Percentiles rank a stretch among this genome's conserved stretches.
Conservation (phyloP, 2,888 invertebrate genomes). For the Conops quadrifasciatus region DNA sequence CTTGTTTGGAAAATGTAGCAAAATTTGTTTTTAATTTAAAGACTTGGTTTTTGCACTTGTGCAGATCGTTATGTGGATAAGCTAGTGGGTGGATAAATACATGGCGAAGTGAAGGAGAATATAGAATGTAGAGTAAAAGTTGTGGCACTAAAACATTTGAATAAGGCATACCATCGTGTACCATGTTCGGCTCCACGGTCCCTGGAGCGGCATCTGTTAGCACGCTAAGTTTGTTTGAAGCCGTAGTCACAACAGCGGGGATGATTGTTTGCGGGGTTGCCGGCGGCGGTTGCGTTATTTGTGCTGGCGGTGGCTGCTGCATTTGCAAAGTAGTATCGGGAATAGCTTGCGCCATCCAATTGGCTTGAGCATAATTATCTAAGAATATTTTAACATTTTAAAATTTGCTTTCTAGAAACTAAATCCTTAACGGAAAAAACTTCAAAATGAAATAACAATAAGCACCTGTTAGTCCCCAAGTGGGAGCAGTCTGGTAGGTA, state of each 20-base stretch:
- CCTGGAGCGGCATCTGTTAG: slow-evolving; percentile 42
- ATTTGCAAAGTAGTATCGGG: slow-evolving; percentile 30
- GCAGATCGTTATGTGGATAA: slow-evolving; percentile 32
- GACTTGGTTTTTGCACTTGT: slow-evolving; percentile 22
- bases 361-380: slow-evolving; percentile 54
- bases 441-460: background rate
- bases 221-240: slow-evolving; percentile 27
- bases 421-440: background rate
- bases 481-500: slow-evolving; percentile 56
- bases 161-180: slow-evolving; percentile 60
- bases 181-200: slow-evolving; percentile 47
- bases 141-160: slow-evolving; percentile 1
- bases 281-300: slow-evolving; percentile 39
- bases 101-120: slow-evolving; percentile 32
- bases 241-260: slow-evolving; percentile 30
- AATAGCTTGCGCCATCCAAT: slow-evolving; percentile 49
- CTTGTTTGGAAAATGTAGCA: slow-evolving; percentile 31
- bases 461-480: slow-evolving; percentile 54
- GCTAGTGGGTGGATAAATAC: slow-evolving; percentile 32
- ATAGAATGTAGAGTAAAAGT: slow-evolving; percentile 31
- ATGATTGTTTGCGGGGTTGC: slow-evolving; percentile 36
- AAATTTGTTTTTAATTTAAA: slow-evolving; percentile 26
- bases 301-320: slow-evolving; percentile 43
- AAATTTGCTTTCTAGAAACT: too few species aligned
- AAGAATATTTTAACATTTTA: too few species aligned